phyloP scores from a whole-genome alignment of 2,113 vertebrate species.

The Alethe castanea region DNA sequence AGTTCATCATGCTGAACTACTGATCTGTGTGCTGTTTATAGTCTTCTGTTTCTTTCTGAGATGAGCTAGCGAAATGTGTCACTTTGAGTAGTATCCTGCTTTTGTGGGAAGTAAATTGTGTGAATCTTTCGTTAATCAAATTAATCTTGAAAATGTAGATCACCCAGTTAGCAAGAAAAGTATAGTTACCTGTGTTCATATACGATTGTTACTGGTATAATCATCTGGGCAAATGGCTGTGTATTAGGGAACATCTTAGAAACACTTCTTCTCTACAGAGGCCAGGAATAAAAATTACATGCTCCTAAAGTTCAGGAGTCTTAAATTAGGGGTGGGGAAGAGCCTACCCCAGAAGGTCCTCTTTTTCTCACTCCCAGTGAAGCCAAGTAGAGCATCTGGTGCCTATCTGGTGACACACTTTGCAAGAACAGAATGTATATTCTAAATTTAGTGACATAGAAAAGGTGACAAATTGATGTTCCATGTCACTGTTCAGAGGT shows the following conservation, averaged over 20 bases:
- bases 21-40: background rate
- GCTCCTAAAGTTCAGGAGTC: background rate
- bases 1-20: background rate
- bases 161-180: background rate
- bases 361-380: background rate
- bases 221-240: background rate
- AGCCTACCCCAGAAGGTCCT: background rate
- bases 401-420: background rate
- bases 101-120: background rate
- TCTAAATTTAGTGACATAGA: background rate
- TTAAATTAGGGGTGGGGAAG: background rate
- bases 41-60: background rate
- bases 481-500: background rate
- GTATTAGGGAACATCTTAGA: background rate
- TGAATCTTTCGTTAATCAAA: background rate
- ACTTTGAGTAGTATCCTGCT: background rate
- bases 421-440: background rate
- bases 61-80: background rate
- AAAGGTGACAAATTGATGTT: background rate
- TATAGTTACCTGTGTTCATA: background rate
- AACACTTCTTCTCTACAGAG: background rate
- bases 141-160: background rate
- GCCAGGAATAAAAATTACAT: background rate
- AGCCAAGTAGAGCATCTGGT: background rate
- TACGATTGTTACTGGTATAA: background rate